Evolutionary conservation across 1,140 invertebrate genomes (phyloP).

Genomic region (Lordiphosa mommai): DNA sequence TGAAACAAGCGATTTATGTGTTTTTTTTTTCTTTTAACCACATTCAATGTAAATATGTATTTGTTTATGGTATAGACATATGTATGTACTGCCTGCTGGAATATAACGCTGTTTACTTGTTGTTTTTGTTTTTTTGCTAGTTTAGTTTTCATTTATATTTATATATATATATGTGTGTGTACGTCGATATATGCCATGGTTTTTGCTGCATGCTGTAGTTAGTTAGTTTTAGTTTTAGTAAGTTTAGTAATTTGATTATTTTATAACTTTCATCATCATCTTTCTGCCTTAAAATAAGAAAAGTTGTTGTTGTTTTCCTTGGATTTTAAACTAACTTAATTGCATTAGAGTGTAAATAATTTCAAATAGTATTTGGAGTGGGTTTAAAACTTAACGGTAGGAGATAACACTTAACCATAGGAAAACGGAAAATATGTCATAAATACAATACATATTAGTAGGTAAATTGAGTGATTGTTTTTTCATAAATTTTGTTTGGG

Average conservation of each 20-base stretch:
- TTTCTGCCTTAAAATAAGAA: neutral
- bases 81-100: conserved; percentile 35
- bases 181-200: conserved; percentile 34
- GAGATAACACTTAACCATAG: conserved; percentile 15
- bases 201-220: conserved; percentile 12
- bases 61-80: conserved; percentile 66
- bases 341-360: conserved; percentile 31
- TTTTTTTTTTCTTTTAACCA: conserved; percentile 52
- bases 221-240: conserved; percentile 19
- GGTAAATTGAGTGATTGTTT: conserved; percentile 76
- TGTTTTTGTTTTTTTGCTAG: conserved; percentile 24
- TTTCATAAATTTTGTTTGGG: conserved; percentile 46
- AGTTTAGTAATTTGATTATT: conserved; percentile 15
- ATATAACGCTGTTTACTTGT: conserved; percentile 50
- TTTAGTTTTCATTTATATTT: conserved; percentile 46
- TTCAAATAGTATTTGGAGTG: conserved; percentile 12
- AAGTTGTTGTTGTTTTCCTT: neutral
- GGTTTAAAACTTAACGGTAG: conserved; percentile 16
- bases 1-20: neutral
- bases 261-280: conserved; percentile 2
- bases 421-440: conserved; percentile 8
- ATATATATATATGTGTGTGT: too few relatives aligned
- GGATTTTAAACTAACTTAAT: conserved; percentile 1
- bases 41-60: conserved; percentile 78
- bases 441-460: conserved; percentile 27